Conservation (phyloP, 1,140 invertebrate species). For the Drosophila baimaii region DNA sequence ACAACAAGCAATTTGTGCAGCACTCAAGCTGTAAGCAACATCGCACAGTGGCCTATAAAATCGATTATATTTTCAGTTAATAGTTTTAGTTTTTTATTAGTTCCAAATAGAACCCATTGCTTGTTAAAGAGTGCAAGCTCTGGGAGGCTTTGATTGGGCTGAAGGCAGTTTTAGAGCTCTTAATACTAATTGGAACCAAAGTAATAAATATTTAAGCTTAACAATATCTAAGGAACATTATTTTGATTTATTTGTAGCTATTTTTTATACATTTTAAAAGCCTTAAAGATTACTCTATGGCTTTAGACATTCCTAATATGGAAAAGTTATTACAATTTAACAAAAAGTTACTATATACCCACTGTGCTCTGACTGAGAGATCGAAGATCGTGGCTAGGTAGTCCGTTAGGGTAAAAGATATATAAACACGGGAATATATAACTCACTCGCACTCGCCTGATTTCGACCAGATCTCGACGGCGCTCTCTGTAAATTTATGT, state of each 20-base stretch:
- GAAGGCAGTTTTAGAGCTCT: neutral
- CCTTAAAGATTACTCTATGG: neutral
- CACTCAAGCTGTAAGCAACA: slow-evolving; percentile 33
- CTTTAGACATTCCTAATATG: neutral
- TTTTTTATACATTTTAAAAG: neutral
- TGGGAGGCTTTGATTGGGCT: neutral
- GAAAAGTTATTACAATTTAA: neutral
- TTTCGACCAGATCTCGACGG: slow-evolving; percentile 1
- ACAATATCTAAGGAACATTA: neutral
- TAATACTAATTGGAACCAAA: neutral
- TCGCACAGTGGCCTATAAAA: slow-evolving; percentile 11
- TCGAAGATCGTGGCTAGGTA: slow-evolving; percentile 63
- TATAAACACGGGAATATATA: slow-evolving; percentile 57
- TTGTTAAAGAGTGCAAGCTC: neutral
- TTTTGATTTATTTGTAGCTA: neutral
- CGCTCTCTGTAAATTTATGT: slow-evolving; percentile 46
- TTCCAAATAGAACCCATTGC: neutral
- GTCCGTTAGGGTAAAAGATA: slow-evolving; percentile 59
- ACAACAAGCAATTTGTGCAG: slow-evolving; percentile 47
- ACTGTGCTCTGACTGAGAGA: slow-evolving; percentile 5
- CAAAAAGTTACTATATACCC: neutral
- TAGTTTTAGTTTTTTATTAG: neutral
- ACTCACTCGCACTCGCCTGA: slow-evolving; percentile 56
- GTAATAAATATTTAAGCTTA: too few relatives aligned
- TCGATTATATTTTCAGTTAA: slow-evolving; percentile 11